A percentile compares a stretch with the other conserved stretches of the same genome.
Conservation (phyloP, 2,797 vertebrate species). For the Naso thynnoides region DNA sequence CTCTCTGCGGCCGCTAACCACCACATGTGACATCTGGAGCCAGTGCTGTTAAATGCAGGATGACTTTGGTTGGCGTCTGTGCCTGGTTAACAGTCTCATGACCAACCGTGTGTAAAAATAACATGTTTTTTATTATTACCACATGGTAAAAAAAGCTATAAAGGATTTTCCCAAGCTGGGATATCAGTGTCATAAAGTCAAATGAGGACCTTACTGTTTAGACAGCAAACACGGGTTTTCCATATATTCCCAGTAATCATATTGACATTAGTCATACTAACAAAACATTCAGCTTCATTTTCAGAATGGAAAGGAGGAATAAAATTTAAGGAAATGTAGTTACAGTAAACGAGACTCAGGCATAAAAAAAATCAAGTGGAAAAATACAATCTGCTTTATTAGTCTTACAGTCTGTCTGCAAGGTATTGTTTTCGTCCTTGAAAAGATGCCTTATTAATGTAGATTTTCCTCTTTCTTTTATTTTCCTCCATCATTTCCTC, state of each 20-base stretch:
- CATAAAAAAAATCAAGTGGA: no score
- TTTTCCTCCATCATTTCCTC: no score
- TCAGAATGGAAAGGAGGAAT: neutral
- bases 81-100: conserved; percentile 34
- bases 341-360: neutral
- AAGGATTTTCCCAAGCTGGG: conserved; percentile 30
- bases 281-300: neutral
- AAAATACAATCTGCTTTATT: no score
- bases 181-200: conserved; percentile 26
- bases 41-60: neutral
- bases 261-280: neutral
- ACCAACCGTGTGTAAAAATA: conserved; percentile 12
- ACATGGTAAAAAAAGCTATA: conserved; percentile 12
- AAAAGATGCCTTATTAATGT: no score
- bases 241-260: neutral
- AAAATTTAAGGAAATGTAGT: neutral
- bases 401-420: no score
- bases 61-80: conserved; percentile 6
- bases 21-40: conserved; percentile 53
- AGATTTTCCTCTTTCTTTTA: no score
- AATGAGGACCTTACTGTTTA: conserved; percentile 24
- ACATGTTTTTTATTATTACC: neutral
- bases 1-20: conserved; percentile 39
- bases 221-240: neutral
- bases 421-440: no score